A percentile compares a stretch with the other conserved stretches of the same genome.
Evolutionary conservation across 2,113 vertebrate genomes (phyloP).

Genomic region (Pithys albifrons): DNA sequence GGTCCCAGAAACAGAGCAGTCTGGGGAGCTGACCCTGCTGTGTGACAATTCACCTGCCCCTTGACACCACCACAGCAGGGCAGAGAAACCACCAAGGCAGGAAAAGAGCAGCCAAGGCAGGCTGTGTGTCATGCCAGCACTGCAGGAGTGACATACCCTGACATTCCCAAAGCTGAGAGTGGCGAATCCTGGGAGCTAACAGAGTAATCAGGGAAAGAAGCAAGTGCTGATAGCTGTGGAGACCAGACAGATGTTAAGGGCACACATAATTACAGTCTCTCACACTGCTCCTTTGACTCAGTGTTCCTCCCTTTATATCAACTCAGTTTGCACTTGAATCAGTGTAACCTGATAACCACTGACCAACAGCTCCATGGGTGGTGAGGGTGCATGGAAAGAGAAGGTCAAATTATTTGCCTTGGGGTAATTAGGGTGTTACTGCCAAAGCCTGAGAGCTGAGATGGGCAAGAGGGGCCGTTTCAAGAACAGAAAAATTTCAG

Average conservation of each 20-base stretch:
- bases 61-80: neutral
- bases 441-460: neutral
- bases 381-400: neutral
- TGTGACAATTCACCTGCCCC: neutral
- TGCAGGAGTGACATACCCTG: neutral
- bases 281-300: neutral
- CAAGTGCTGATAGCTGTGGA: neutral
- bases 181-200: neutral
- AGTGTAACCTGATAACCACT: neutral
- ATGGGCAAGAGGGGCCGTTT: neutral
- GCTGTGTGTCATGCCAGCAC: fast-evolving
- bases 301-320: neutral
- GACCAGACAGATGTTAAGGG: neutral
- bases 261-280: neutral
- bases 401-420: neutral
- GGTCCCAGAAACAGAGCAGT: neutral
- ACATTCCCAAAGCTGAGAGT: neutral
- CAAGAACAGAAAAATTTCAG: neutral
- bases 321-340: neutral
- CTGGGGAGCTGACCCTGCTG: neutral
- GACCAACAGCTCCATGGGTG: neutral
- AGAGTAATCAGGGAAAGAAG: neutral
- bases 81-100: neutral
- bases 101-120: neutral
- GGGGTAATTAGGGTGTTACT: neutral